Evolutionary conservation across 2,797 vertebrate species (phyloP).

Genomic region (Parauchenoglanis punctatus): DNA sequence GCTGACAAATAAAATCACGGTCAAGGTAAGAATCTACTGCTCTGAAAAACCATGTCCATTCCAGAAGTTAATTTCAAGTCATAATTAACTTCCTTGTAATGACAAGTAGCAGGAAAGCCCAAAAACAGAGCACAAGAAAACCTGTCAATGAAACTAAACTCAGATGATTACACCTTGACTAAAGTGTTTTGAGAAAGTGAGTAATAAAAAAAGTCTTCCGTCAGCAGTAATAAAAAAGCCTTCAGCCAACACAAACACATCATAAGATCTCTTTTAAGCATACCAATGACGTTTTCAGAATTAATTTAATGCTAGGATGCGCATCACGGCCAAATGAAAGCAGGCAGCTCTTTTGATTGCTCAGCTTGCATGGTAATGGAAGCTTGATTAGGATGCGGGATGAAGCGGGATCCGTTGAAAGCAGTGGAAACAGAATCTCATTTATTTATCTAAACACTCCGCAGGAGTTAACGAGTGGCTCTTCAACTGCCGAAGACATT

Average conservation of each 20-base stretch:
- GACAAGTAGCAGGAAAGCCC: background rate
- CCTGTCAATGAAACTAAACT: background rate
- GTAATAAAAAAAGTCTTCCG: background rate
- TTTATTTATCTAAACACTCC: slow-evolving; percentile 56
- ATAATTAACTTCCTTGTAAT: background rate
- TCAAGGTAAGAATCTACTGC: background rate
- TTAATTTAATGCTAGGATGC: slow-evolving; percentile 20
- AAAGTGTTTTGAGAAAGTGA: background rate
- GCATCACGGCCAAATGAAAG: slow-evolving; percentile 23
- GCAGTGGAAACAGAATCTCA: slow-evolving; percentile 39
- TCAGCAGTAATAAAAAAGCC: slow-evolving; percentile 5
- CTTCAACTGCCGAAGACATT: slow-evolving; percentile 37
- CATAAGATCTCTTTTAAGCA: slow-evolving; percentile 19
- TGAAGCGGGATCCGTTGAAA: slow-evolving; percentile 31
- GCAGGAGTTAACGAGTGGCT: slow-evolving; percentile 45
- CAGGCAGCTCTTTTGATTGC: slow-evolving; percentile 35
- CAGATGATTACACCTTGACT: background rate
- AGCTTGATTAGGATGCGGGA: slow-evolving; percentile 37
- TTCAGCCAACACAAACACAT: slow-evolving; percentile 17
- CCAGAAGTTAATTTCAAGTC: background rate
- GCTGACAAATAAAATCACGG: background rate
- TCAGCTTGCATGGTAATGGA: slow-evolving; percentile 30
- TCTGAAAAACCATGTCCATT: background rate
- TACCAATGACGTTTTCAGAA: slow-evolving; percentile 20
- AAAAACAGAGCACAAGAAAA: background rate